Percentiles rank a stretch among this genome's conserved stretches.
These are phyloP conservation scores for Xyliphius kryptos DNA, from an alignment of 2,113 vertebrate species.

Conservation along the genomic window DNA sequence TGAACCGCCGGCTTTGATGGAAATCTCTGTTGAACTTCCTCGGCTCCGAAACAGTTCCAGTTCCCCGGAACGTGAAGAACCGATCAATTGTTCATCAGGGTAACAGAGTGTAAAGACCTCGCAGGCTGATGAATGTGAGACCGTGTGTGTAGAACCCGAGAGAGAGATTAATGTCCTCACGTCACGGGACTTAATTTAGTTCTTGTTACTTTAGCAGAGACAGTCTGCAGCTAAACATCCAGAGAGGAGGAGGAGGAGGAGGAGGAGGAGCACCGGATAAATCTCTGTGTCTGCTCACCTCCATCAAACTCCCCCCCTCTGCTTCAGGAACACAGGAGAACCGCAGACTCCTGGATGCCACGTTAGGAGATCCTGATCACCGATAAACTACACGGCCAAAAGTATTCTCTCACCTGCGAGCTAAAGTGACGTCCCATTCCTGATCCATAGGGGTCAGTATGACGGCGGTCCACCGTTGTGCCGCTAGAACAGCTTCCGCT, in stretches of 20 bases:
- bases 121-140: not conserved
- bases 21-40: no score
- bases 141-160: not conserved
- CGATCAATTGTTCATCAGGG: not conserved
- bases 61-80: not conserved
- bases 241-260: not conserved
- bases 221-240: constrained; percentile 4
- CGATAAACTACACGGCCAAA: not conserved
- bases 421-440: no score
- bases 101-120: not conserved
- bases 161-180: constrained; percentile 26
- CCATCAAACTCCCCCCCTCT: constrained; percentile 18
- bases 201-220: constrained; percentile 18
- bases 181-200: constrained; percentile 31
- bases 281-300: not conserved
- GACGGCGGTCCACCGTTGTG: not conserved
- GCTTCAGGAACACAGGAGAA: not conserved
- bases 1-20: no score
- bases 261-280: not conserved
- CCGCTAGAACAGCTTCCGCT: not conserved
- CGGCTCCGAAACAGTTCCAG: no score
- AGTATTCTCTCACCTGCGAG: no score
- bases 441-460: no score
- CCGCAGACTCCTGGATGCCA: no score
- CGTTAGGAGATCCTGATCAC: no score